phyloP scores from a whole-genome alignment of 35 echinoderm and acorn worm species.

The Ophiothrix spiculata region DNA sequence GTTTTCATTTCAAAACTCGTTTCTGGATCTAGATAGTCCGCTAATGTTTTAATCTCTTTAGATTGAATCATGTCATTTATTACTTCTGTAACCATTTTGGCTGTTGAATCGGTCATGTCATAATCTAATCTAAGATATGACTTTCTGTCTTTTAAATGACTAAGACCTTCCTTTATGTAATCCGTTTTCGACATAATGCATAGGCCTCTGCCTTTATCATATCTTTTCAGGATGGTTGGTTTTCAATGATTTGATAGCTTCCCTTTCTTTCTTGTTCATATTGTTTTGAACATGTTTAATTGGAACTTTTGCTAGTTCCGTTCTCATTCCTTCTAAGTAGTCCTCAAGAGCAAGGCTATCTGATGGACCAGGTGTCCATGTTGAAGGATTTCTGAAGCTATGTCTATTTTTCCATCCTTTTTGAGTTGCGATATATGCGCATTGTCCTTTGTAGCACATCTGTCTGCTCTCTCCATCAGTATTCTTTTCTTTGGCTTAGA shows the following conservation, averaged over 20 bases:
- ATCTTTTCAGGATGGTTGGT: neutral
- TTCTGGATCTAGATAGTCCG: neutral
- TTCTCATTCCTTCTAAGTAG: neutral
- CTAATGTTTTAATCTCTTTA: neutral
- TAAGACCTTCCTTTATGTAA: neutral
- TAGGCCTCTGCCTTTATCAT: constrained; percentile 24
- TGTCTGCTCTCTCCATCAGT: neutral
- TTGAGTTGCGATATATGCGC: neutral
- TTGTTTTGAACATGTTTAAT: neutral
- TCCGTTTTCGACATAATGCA: neutral
- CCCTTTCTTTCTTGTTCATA: neutral
- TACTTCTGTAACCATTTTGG: neutral
- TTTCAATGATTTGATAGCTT: neutral
- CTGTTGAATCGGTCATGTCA: neutral
- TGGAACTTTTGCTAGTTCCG: constrained; percentile 3
- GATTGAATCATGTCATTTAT: neutral
- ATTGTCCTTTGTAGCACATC: neutral
- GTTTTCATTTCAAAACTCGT: neutral
- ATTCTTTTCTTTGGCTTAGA: neutral
- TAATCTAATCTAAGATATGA: neutral
- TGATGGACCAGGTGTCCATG: constrained; percentile 11
- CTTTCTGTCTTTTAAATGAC: neutral
- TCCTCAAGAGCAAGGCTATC: neutral
- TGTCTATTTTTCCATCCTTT: neutral
- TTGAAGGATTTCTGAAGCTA: constrained; percentile 1